Conservation (phyloP, 2,888 invertebrate species). For the Gasteruption jaculator region DNA sequence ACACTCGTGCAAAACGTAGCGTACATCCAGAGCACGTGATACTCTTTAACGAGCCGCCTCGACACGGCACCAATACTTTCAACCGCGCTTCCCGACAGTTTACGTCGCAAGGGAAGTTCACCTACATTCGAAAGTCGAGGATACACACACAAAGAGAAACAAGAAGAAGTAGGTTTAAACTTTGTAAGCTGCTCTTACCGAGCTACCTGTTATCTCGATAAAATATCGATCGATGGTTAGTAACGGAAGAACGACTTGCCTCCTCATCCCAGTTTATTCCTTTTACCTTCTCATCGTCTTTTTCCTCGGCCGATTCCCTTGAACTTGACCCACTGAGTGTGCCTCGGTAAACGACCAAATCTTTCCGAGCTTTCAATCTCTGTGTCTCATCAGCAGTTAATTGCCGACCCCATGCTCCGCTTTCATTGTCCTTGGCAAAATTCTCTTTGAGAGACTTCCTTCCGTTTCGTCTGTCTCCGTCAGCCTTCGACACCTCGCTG, state of each 20-base stretch:
- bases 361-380: too few species aligned
- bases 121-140: slow-evolving; percentile 27
- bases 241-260: slow-evolving; percentile 37
- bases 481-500: slow-evolving; percentile 23
- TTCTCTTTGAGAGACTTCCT: slow-evolving; percentile 13
- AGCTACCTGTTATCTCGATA: slow-evolving; percentile 40
- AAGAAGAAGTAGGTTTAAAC: slow-evolving; percentile 24
- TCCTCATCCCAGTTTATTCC: slow-evolving; percentile 22
- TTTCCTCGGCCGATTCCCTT: slow-evolving; percentile 23
- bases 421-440: slow-evolving; percentile 1
- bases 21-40: too few species aligned
- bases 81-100: slow-evolving; percentile 16
- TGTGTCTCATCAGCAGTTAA: too few species aligned
- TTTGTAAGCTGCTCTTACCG: slow-evolving; percentile 26
- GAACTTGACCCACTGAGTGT: slow-evolving; percentile 45
- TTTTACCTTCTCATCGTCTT: slow-evolving; percentile 18
- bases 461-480: slow-evolving; percentile 18
- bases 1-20: too few species aligned
- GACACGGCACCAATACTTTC: too few species aligned
- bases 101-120: slow-evolving; percentile 26
- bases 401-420: slow-evolving; percentile 9
- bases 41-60: too few species aligned
- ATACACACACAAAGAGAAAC: slow-evolving; percentile 14
- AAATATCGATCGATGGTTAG: slow-evolving; percentile 38
- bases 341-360: slow-evolving; percentile 24